phyloP scores from a whole-genome alignment of 2,888 invertebrate species.

The Diarsia rubi region DNA sequence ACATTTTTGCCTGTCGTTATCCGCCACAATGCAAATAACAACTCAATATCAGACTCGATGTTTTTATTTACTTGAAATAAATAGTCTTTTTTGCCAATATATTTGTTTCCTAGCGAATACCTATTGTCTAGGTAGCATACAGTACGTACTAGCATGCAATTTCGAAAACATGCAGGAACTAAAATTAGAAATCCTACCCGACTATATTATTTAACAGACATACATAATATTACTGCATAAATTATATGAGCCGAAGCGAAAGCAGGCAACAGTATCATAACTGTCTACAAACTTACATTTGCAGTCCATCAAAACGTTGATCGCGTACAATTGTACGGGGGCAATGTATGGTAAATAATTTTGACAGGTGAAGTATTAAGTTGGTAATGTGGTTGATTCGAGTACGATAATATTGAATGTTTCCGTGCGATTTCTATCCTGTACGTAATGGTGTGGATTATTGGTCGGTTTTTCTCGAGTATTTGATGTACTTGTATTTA shows the following conservation, averaged over 20 bases:
- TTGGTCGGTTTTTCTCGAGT: slow-evolving; percentile 40
- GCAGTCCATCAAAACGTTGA: slow-evolving; percentile 30
- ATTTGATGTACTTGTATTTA: slow-evolving; percentile 2
- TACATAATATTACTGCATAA: slow-evolving; percentile 52
- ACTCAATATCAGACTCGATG: background rate
- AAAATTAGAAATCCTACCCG: slow-evolving; percentile 30
- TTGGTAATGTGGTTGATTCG: slow-evolving; percentile 48
- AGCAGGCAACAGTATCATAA: slow-evolving; percentile 48
- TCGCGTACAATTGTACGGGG: slow-evolving; percentile 20
- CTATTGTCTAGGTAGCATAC: background rate
- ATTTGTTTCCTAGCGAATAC: background rate
- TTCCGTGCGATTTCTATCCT: slow-evolving; percentile 73
- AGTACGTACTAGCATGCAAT: too few relatives aligned
- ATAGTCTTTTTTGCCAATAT: background rate
- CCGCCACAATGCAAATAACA: background rate
- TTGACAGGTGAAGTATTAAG: slow-evolving; percentile 17
- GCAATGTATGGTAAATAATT: slow-evolving; percentile 25
- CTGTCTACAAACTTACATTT: slow-evolving; percentile 51
- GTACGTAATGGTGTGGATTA: slow-evolving; percentile 53
- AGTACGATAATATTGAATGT: slow-evolving; percentile 61
- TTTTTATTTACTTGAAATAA: background rate
- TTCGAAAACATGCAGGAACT: slow-evolving; percentile 7
- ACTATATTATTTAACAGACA: slow-evolving; percentile 47
- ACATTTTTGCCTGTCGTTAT: background rate
- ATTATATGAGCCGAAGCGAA: slow-evolving; percentile 60